Evolutionary conservation across 2,888 invertebrate genomes (phyloP), one percentile per base, ranked within the genome.

Genomic region (Drosophila lutescens): DNA sequence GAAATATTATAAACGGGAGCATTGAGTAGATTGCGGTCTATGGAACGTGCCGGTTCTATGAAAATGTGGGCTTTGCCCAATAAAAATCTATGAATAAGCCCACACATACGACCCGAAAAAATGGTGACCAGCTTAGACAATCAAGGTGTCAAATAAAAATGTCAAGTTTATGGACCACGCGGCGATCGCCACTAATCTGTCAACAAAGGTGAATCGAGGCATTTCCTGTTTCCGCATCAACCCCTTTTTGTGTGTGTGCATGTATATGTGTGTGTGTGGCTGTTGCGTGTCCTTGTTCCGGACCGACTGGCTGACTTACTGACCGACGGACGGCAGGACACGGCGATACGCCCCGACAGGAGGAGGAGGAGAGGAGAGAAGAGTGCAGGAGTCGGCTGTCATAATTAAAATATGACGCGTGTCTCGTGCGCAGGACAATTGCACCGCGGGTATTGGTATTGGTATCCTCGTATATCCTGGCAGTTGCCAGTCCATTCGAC

Each of bases 61-160:
- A 49, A 46, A 32, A 67, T 67, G 49, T 65, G 63, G 80, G 77
- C 77, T 86, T 83, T 78, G 53, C 44, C 12, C 23, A 10, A 20
- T 6, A 32, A 32, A 23, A 46, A 57, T 56, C 43, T 15, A 30
- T 9, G 32, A 56, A 36, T 60, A 53, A 46, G 56, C 60, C 68
- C 54, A 47, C 13, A 74, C 49, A 49, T 47, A 32, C 7, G 15
- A 2, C 12, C 12, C 26, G 13, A n/a, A 10, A 10, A 47, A 47
- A 30, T 47, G 47, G 47, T 83, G 77, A 71, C 74, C 77, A 86
- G 83, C 83, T 87, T 80, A 79, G 72, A 72, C 78, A 83, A 79
- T 80, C 80, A 82, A 88, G 82, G 81, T 86, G 88, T 90, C 90
- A 88, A 88, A 90, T 89, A 90, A 90, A 89, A 74, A 78, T 80